phyloP scores from a whole-genome alignment of 2,113 vertebrate species.

The Myiagra hebetior region DNA sequence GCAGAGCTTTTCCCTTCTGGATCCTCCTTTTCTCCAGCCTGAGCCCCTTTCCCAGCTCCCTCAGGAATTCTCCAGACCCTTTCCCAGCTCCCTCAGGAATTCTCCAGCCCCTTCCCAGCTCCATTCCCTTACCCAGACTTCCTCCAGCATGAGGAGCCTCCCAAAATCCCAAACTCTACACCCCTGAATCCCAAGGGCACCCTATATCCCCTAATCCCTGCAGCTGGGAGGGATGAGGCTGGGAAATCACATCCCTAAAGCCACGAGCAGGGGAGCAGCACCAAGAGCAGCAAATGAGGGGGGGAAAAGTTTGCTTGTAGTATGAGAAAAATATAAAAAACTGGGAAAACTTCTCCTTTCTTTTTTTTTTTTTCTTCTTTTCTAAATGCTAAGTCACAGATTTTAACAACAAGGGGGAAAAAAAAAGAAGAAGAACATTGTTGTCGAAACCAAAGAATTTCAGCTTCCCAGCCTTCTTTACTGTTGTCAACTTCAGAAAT shows the following conservation, averaged over 20 bases:
- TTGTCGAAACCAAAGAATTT: constrained; percentile 11
- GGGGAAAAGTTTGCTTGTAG: background rate
- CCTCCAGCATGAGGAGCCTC: accelerated
- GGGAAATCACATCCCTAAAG: background rate
- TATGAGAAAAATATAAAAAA: background rate
- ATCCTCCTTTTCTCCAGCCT: background rate
- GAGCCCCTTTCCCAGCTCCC: background rate
- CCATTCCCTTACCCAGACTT: accelerated
- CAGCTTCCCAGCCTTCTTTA: background rate
- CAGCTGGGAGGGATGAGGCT: background rate
- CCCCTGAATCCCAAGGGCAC: background rate
- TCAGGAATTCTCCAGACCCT: background rate
- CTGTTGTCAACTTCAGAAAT: constrained; percentile 31
- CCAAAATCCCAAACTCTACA: accelerated
- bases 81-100: background rate
- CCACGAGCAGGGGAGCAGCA: background rate
- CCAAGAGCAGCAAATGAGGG: accelerated
- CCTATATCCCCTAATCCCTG: background rate
- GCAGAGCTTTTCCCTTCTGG: no score
- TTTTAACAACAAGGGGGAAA: background rate
- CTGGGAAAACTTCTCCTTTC: background rate
- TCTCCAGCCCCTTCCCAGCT: background rate
- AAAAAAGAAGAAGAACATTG: background rate
- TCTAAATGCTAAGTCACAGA: background rate
- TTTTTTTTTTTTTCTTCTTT: background rate